phyloP scores from a whole-genome alignment of 2,113 vertebrate species.

The Thermophis baileyi region DNA sequence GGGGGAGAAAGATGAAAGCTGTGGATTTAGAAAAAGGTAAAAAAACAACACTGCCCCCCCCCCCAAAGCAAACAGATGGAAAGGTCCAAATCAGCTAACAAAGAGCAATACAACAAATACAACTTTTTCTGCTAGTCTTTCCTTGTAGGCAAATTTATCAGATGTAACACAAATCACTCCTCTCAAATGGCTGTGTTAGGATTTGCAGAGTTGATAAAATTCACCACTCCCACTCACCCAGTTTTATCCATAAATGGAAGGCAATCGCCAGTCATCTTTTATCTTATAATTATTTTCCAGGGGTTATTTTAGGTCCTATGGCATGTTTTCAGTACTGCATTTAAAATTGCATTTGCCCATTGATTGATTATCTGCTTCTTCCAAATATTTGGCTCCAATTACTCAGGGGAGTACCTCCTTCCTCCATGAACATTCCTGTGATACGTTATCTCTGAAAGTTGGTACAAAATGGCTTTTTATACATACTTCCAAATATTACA shows the following conservation, averaged over 20 bases:
- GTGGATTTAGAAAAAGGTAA: not conserved
- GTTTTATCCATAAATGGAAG: not conserved
- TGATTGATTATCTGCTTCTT: not conserved
- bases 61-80: not conserved
- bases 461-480: not conserved
- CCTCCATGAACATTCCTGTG: not conserved
- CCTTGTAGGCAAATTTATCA: not conserved
- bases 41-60: not conserved
- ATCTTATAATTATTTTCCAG: not conserved
- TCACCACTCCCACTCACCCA: not conserved
- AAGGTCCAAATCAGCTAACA: not conserved
- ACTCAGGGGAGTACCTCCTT: not conserved
- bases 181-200: not conserved
- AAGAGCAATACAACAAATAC: not conserved
- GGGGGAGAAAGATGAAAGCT: not conserved
- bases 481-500: conserved; percentile 32
- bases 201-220: not conserved
- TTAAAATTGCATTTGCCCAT: not conserved
- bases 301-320: not conserved
- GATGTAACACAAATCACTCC: not conserved
- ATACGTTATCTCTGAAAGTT: not conserved
- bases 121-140: not conserved
- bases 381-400: not conserved
- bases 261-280: not conserved
- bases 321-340: conserved; percentile 34